Evolutionary conservation across 2,888 invertebrate species (phyloP), one percentile per base, ranked within the genome.

Genomic region (Drosophila robusta): DNA sequence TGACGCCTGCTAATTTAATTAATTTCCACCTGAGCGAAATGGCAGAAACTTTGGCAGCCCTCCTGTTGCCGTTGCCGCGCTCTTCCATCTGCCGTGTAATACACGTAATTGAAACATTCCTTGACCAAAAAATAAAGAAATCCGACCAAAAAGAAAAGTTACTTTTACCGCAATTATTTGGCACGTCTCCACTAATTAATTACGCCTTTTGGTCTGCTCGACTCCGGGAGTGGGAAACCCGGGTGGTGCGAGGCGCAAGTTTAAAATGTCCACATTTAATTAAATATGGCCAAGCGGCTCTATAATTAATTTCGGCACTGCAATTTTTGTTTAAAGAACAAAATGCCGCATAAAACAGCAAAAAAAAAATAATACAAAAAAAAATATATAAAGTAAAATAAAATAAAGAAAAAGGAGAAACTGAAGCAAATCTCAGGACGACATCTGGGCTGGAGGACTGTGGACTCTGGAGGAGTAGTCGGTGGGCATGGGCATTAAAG

Each of bases 1-100:
- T 79, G 77, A 89, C 86, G 89, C 86, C 75, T 78, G 89, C 89
- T 82, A 82, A 89, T 89, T 82, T 89, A 87, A 89, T 82, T 89
- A 82, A 89, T 89, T 82, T 87, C 68, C 79, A 85, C 89, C 86
- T 82, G 85, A 63, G 61, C 55, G 34, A 44, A 75, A 56, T 68
- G 84, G 62, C 50, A 44, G 50, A 83, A 80, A 86, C 66, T 80
- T 87, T 65, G 75, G 60, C 57, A 51, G 49, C 22, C 42, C 38
- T 22, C 34, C 34, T 29, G 26, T 29, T 29, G 9, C 29, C 29
- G 41, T 55, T 51, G 44, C 55, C 56, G 56, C 47, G 7, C n/a
- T 42, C 42, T 45, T 26, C n/a, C 57, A 50, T 47, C 52, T 58
- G 62, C 38, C 45, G 54, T 75, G 74, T 78, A 84, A 77, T 89